phyloP scores from a whole-genome alignment of 2,113 vertebrate genomes.

The Paradisaea rubra region DNA sequence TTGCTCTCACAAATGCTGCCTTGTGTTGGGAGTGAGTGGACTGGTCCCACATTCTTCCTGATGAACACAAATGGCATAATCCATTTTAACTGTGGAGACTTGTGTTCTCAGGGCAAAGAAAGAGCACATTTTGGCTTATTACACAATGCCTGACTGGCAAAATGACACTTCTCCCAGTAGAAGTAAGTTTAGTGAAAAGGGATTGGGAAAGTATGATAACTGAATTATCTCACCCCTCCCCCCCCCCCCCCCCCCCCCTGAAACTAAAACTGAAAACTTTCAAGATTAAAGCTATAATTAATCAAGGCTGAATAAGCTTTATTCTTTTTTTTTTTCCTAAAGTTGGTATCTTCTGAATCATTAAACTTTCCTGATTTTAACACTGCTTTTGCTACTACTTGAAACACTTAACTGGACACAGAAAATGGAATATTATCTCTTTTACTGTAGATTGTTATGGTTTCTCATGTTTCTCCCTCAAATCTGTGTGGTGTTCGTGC shows the following conservation, averaged over 20 bases:
- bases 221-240: not conserved
- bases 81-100: not conserved
- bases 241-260: not conserved
- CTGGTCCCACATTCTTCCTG: fast-evolving
- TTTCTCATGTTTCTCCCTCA: not conserved
- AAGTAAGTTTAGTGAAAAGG: not conserved
- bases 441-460: not conserved
- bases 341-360: not conserved
- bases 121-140: not conserved
- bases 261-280: slow-evolving; percentile 3
- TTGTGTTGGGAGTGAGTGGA: fast-evolving
- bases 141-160: not conserved
- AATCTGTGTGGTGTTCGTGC: not conserved
- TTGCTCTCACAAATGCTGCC: not conserved
- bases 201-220: not conserved
- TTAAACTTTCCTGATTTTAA: not conserved
- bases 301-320: not conserved
- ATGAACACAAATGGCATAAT: not conserved
- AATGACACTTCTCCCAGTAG: not conserved
- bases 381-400: not conserved
- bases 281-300: not conserved
- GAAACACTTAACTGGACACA: not conserved
- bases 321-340: not conserved
- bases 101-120: not conserved
- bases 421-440: not conserved